Percentiles rank a stretch among this genome's conserved stretches.
Evolutionary conservation across 2,888 invertebrate genomes (phyloP).

Genomic region (Ectemnius continuus): DNA sequence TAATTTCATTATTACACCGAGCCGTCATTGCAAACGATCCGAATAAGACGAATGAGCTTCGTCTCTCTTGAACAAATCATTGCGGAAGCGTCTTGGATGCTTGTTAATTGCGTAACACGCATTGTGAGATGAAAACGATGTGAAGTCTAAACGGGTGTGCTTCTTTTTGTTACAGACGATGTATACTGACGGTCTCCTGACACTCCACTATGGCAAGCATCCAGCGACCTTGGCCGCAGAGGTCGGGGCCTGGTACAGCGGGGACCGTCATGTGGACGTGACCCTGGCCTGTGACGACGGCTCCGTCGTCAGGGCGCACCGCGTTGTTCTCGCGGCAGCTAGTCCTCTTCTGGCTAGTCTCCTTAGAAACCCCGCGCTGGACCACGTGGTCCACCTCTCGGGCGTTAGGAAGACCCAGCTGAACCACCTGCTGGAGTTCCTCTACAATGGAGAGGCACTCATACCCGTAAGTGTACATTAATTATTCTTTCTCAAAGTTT

Average conservation of each 20-base stretch:
- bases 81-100: too few species aligned
- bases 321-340: slow-evolving; percentile 91
- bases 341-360: slow-evolving; percentile 89
- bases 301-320: slow-evolving; percentile 89
- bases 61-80: too few species aligned
- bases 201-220: slow-evolving; percentile 95
- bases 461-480: slow-evolving; percentile 82
- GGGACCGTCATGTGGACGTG: slow-evolving; percentile 92
- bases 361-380: slow-evolving; percentile 74
- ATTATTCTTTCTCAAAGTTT: neutral
- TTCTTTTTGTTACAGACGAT: slow-evolving; percentile 75
- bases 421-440: slow-evolving; percentile 89
- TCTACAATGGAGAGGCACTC: slow-evolving; percentile 92
- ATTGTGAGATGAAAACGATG: too few species aligned
- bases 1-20: slow-evolving; percentile 18
- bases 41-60: too few species aligned
- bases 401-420: slow-evolving; percentile 89
- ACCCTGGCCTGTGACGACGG: slow-evolving; percentile 92
- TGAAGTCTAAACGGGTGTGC: too few species aligned
- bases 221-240: slow-evolving; percentile 95
- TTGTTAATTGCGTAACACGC: too few species aligned
- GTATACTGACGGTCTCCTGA: slow-evolving; percentile 85
- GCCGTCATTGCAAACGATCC: too few species aligned
- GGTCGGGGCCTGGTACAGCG: slow-evolving; percentile 92
- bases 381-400: slow-evolving; percentile 88